phyloP scores from a whole-genome alignment of 1,140 invertebrate genomes.

The Limonius californicus region DNA sequence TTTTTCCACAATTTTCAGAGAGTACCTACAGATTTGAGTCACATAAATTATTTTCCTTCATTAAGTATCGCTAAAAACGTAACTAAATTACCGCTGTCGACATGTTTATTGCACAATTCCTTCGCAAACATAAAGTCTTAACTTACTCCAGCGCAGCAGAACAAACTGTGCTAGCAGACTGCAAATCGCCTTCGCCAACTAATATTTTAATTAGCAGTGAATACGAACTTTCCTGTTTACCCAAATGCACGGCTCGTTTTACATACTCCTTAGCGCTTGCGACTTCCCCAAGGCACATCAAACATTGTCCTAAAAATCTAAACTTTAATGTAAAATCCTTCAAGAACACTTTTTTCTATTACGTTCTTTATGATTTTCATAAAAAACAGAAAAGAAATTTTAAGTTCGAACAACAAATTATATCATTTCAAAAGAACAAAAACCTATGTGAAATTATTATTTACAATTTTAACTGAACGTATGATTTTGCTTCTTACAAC shows the following conservation, averaged over 20 bases:
- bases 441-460: too few species aligned
- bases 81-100: too few species aligned
- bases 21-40: too few species aligned
- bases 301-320: conserved; percentile 52
- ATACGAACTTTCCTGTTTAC: conserved; percentile 70
- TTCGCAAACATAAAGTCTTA: too few species aligned
- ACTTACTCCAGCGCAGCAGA: conserved; percentile 64
- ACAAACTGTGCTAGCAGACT: conserved; percentile 68
- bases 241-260: conserved; percentile 64
- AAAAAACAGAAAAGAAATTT: conserved; percentile 17
- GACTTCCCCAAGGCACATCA: conserved; percentile 54
- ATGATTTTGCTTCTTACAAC: too few species aligned
- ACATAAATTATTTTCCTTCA: too few species aligned
- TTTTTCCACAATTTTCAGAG: too few species aligned
- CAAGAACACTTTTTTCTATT: background rate
- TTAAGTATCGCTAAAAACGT: too few species aligned
- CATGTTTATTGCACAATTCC: too few species aligned
- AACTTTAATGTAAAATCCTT: background rate
- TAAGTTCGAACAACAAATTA: too few species aligned
- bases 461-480: too few species aligned
- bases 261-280: conserved; percentile 68
- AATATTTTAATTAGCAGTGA: conserved; percentile 68
- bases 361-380: background rate
- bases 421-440: background rate
- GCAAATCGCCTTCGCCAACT: conserved; percentile 64